These are phyloP conservation scores for Leucoma salicis DNA, from an alignment of 2,888 invertebrate species.

Conservation along the genomic window DNA sequence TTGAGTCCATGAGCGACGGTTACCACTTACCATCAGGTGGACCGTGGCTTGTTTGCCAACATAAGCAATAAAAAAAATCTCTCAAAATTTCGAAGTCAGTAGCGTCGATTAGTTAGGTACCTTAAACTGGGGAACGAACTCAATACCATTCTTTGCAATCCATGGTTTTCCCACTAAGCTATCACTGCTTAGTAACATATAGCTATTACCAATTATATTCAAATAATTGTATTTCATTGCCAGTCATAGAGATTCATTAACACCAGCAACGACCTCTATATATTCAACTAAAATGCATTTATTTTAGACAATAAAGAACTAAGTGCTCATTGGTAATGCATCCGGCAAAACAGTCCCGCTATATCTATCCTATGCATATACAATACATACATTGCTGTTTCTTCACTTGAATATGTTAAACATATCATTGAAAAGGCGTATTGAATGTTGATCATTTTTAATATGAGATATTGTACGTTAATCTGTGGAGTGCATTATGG, in stretches of 20 bases:
- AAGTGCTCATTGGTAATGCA: conserved; percentile 62
- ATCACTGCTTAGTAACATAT: too few relatives aligned
- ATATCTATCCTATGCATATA: conserved; percentile 2
- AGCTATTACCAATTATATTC: neutral
- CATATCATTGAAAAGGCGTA: conserved; percentile 13
- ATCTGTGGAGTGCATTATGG: conserved; percentile 27
- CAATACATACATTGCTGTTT: conserved; percentile 35
- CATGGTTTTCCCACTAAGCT: too few relatives aligned
- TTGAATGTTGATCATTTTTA: conserved; percentile 28
- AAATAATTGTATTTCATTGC: neutral
- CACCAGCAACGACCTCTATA: conserved; percentile 56
- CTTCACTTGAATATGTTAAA: neutral
- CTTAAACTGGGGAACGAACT: too few relatives aligned
- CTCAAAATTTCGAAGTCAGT: too few relatives aligned
- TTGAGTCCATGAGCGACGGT: too few relatives aligned
- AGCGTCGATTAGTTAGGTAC: too few relatives aligned
- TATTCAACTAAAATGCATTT: conserved; percentile 74
- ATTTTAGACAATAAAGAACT: conserved; percentile 70
- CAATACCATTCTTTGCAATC: too few relatives aligned
- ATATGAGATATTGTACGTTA: conserved; percentile 34
- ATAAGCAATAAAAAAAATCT: too few relatives aligned
- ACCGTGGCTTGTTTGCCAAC: too few relatives aligned
- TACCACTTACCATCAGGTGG: too few relatives aligned
- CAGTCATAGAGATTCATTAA: conserved; percentile 52
- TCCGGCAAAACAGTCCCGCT: conserved; percentile 33